phyloP scores from a whole-genome alignment of 2,888 invertebrate genomes.

The Troilus luridus region DNA sequence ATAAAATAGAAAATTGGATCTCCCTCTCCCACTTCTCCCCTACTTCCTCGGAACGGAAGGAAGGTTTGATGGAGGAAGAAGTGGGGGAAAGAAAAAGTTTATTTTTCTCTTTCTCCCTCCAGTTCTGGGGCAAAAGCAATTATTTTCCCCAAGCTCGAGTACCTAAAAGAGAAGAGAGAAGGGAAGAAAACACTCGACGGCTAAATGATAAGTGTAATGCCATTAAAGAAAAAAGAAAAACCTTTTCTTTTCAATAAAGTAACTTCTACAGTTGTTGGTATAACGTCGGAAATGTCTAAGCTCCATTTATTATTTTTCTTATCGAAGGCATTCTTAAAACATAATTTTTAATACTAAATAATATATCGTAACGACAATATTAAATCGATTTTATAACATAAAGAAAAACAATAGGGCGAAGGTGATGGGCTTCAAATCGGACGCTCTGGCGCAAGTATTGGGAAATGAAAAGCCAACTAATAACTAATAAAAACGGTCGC shows the following conservation, averaged over 20 bases:
- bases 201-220: slow-evolving; percentile 33
- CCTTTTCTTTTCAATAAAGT: not conserved
- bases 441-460: too few species aligned
- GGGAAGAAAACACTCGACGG: slow-evolving; percentile 1
- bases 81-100: slow-evolving; percentile 39
- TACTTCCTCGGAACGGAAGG: not conserved
- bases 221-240: not conserved
- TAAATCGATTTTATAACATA: too few species aligned
- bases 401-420: too few species aligned
- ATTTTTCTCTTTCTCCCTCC: slow-evolving; percentile 38
- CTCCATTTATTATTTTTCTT: too few species aligned
- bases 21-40: not conserved
- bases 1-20: slow-evolving; percentile 32
- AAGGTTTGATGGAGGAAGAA: slow-evolving; percentile 45
- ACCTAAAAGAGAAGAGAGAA: not conserved
- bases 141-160: not conserved
- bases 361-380: too few species aligned
- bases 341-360: too few species aligned
- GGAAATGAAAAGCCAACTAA: too few species aligned
- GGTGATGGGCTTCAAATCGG: too few species aligned
- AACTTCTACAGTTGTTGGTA: not conserved
- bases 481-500: too few species aligned
- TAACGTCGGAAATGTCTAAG: not conserved
- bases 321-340: too few species aligned
- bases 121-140: slow-evolving; percentile 29